Evolutionary conservation across 2,797 vertebrate species (phyloP).

Genomic region (Phataginus tricuspis): DNA sequence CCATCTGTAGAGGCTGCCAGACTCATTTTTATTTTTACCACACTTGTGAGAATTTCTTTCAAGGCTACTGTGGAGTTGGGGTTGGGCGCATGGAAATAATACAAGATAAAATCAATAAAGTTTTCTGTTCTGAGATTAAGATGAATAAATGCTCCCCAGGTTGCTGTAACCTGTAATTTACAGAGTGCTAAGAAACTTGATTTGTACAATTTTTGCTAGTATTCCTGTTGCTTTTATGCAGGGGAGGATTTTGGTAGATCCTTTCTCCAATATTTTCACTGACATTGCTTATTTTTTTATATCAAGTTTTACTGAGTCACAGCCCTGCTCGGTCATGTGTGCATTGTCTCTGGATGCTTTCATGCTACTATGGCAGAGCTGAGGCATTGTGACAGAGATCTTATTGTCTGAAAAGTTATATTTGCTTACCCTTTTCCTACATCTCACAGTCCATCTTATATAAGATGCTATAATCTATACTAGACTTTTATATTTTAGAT

Average conservation of each 20-base stretch:
- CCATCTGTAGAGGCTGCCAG: not conserved
- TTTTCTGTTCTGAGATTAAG: not conserved
- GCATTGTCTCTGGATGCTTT: not conserved
- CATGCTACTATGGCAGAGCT: not conserved
- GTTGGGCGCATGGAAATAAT: not conserved
- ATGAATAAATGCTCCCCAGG: not conserved
- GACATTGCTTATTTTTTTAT: not conserved
- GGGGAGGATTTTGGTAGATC: not conserved
- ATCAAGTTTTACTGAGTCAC: constrained; percentile 26
- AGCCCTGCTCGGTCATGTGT: not conserved
- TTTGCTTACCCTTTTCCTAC: not conserved
- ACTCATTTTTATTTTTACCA: not conserved
- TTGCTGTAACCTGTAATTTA: not conserved
- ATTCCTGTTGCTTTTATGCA: not conserved
- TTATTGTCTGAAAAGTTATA: not conserved
- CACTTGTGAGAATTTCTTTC: not conserved
- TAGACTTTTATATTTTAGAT: not conserved
- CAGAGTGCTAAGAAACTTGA: constrained; percentile 4
- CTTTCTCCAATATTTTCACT: not conserved
- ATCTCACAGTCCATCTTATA: not conserved
- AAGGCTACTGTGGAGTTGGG: not conserved
- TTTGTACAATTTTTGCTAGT: not conserved
- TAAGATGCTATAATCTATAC: not conserved
- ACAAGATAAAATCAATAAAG: not conserved
- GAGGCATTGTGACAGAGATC: not conserved